Percentiles rank a stretch among this genome's conserved stretches.
Evolutionary conservation across 2,797 vertebrate genomes (phyloP).

Genomic region (Sus cebifrons): DNA sequence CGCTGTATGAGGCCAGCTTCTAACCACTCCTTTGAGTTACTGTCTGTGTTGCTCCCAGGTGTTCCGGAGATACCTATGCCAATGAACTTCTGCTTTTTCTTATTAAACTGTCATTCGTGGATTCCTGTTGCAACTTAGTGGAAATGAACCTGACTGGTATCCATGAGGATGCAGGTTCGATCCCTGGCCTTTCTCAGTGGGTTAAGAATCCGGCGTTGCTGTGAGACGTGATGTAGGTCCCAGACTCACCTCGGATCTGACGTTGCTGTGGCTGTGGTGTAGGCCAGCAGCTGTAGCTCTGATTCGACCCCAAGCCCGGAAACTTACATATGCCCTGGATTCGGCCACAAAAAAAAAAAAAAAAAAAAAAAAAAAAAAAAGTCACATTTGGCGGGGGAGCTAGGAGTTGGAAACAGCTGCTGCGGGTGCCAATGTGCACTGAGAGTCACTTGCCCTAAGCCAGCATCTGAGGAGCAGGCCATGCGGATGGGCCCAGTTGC

Average conservation of each 20-base stretch:
- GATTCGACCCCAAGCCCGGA: not conserved
- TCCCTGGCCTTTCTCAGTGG: too few relatives aligned
- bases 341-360: not conserved
- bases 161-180: not conserved
- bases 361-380: not conserved
- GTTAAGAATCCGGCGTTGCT: too few relatives aligned
- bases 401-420: not conserved
- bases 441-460: not conserved
- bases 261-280: too few relatives aligned
- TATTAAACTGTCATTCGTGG: not conserved
- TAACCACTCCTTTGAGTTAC: not conserved
- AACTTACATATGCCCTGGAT: not conserved
- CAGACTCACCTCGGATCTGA: too few relatives aligned
- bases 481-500: not conserved
- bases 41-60: not conserved
- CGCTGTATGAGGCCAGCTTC: not conserved
- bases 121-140: not conserved
- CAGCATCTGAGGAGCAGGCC: not conserved
- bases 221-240: too few relatives aligned
- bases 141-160: not conserved
- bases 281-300: not conserved
- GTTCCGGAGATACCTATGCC: accelerated
- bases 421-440: too few relatives aligned
- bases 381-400: not conserved
- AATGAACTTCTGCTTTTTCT: not conserved